Conservation (phyloP, 2,888 invertebrate species). For the Callosobruchus maculatus region DNA sequence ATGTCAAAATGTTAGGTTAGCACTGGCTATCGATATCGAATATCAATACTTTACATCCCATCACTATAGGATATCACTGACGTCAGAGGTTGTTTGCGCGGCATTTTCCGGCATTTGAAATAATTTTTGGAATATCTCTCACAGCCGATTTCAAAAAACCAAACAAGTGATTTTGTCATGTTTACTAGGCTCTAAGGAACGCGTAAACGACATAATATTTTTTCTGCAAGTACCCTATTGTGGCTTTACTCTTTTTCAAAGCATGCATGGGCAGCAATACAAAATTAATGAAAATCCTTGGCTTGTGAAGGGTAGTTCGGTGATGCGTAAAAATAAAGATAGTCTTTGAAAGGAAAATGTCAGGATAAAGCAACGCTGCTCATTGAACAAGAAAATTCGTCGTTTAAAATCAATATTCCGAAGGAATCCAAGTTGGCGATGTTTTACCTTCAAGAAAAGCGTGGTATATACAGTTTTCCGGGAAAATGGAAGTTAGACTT, state of each 20-base stretch:
- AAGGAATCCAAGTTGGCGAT: not conserved
- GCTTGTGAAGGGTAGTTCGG: not conserved
- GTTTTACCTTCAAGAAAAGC: not conserved
- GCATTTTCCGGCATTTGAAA: too few relatives aligned
- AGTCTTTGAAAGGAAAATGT: not conserved
- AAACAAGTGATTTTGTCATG: too few relatives aligned
- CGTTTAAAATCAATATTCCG: not conserved
- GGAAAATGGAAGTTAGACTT: not conserved
- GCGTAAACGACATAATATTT: too few relatives aligned
- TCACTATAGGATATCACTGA: too few relatives aligned
- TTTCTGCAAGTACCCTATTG: too few relatives aligned
- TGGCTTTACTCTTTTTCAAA: not conserved
- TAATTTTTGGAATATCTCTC: too few relatives aligned
- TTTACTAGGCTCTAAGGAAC: too few relatives aligned
- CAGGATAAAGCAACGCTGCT: not conserved
- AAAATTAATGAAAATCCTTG: not conserved
- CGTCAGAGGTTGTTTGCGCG: too few relatives aligned
- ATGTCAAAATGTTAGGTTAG: too few relatives aligned
- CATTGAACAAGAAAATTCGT: not conserved
- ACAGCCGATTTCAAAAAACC: too few relatives aligned
- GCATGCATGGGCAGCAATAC: not conserved
- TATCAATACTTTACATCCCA: too few relatives aligned
- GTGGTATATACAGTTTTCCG: not conserved
- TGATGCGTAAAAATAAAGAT: not conserved
- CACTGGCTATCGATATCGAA: too few relatives aligned